phyloP scores from a whole-genome alignment of 2,888 invertebrate genomes.

The Limnephilus lunatus region DNA sequence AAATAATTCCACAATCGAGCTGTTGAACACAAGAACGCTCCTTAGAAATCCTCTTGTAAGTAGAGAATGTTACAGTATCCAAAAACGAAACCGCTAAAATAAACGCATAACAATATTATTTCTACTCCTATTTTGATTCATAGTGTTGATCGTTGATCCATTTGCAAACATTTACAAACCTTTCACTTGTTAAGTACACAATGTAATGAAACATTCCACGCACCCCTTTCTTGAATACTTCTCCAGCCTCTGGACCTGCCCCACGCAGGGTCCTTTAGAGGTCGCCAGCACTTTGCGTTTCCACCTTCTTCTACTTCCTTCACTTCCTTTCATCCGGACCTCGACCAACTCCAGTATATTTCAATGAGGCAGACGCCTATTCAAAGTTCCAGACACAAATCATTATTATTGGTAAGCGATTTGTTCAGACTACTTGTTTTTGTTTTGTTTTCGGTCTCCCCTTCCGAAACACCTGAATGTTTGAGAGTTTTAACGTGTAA shows the following conservation, averaged over 20 bases:
- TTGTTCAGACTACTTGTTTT: slow-evolving; percentile 50
- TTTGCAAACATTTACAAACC: not conserved
- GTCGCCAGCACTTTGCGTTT: slow-evolving; percentile 52
- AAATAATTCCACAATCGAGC: too few relatives aligned
- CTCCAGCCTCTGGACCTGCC: slow-evolving; percentile 37
- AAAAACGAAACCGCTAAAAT: too few relatives aligned
- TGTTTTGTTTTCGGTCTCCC: slow-evolving; percentile 38
- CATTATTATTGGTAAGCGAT: slow-evolving; percentile 50
- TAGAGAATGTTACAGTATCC: too few relatives aligned
- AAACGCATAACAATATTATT: too few relatives aligned
- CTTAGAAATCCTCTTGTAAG: too few relatives aligned
- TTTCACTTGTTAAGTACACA: not conserved
- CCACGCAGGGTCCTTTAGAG: slow-evolving; percentile 44
- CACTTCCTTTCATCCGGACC: slow-evolving; percentile 44
- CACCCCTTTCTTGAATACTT: not conserved
- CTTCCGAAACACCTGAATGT: slow-evolving; percentile 41
- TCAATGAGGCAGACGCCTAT: slow-evolving; percentile 56
- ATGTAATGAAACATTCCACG: not conserved
- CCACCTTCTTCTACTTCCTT: slow-evolving; percentile 20
- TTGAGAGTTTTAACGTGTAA: not conserved
- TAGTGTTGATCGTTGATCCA: not conserved
- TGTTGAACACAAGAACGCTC: too few relatives aligned
- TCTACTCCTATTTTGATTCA: too few relatives aligned
- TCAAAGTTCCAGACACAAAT: slow-evolving; percentile 62
- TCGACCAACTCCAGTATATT: slow-evolving; percentile 33